A percentile compares a stretch with the other conserved stretches of the same genome.
phyloP scores from a whole-genome alignment of 1,140 invertebrate species.

The Dryas iulia region DNA sequence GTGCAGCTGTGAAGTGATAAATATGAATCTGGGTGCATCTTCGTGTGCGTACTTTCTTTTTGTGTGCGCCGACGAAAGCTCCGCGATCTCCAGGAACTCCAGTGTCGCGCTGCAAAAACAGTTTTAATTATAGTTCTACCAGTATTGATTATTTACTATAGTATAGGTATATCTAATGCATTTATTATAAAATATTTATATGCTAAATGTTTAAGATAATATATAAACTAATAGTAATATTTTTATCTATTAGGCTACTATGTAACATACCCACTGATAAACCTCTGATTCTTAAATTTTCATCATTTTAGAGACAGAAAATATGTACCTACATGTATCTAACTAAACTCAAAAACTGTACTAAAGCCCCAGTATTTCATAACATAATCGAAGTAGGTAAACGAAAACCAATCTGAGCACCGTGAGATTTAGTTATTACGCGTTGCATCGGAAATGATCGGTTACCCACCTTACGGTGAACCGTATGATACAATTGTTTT shows the following conservation, averaged over 20 bases:
- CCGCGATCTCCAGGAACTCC: background rate
- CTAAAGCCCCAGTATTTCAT: background rate
- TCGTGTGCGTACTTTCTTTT: constrained; percentile 51
- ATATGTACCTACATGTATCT: too few species aligned
- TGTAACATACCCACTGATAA: too few species aligned
- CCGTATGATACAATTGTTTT: constrained; percentile 25
- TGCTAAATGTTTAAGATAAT: too few species aligned
- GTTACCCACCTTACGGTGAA: constrained; percentile 43
- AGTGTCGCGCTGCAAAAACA: background rate
- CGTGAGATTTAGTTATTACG: constrained; percentile 43
- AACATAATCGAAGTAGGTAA: background rate
- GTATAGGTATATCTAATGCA: too few species aligned
- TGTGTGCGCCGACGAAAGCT: constrained; percentile 39
- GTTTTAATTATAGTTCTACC: background rate
- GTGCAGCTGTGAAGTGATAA: constrained; percentile 75
- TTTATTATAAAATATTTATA: too few species aligned
- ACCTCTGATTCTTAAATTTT: too few species aligned
- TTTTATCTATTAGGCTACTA: too few species aligned
- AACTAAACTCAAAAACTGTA: background rate
- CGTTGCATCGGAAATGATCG: constrained; percentile 66
- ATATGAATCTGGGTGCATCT: constrained; percentile 44
- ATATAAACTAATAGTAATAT: too few species aligned
- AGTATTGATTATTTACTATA: too few species aligned
- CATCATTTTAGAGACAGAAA: too few species aligned
- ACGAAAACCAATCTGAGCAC: constrained; percentile 23